Conservation (phyloP, 2,113 vertebrate genomes). For the Sinocyclocheilus grahami region DNA sequence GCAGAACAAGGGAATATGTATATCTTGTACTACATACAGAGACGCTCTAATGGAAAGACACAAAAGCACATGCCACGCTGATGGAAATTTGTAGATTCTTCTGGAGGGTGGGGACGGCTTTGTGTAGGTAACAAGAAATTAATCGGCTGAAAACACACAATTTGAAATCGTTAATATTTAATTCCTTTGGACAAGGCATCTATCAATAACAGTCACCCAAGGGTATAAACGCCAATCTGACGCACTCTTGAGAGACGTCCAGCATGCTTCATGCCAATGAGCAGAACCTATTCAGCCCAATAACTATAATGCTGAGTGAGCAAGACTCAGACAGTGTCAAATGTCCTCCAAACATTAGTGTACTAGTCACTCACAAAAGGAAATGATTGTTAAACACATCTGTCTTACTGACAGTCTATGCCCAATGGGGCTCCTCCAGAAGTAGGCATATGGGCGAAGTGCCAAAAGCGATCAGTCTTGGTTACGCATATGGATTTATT, state of each 20-base stretch:
- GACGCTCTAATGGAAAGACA: conserved; percentile 30
- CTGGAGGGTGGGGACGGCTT: background rate
- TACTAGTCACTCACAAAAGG: conserved; percentile 47
- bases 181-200: conserved; percentile 48
- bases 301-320: conserved; percentile 49
- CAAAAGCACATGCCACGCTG: background rate
- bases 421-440: conserved; percentile 7
- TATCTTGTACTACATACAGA: conserved; percentile 29
- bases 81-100: conserved; percentile 22
- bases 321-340: conserved; percentile 42
- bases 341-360: conserved; percentile 48
- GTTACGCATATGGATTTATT: conserved; percentile 54
- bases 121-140: conserved; percentile 19
- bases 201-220: conserved; percentile 51
- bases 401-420: conserved; percentile 53
- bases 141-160: conserved; percentile 25
- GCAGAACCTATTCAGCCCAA: conserved; percentile 11
- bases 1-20: conserved; percentile 36
- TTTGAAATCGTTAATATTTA: conserved; percentile 58
- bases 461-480: conserved; percentile 46
- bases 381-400: conserved; percentile 48
- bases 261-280: background rate
- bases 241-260: conserved; percentile 18
- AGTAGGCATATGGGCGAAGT: conserved; percentile 31
- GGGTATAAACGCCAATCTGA: conserved; percentile 45